phyloP scores from a whole-genome alignment of 2,888 invertebrate genomes.

The Drosophila atroscutellata region DNA sequence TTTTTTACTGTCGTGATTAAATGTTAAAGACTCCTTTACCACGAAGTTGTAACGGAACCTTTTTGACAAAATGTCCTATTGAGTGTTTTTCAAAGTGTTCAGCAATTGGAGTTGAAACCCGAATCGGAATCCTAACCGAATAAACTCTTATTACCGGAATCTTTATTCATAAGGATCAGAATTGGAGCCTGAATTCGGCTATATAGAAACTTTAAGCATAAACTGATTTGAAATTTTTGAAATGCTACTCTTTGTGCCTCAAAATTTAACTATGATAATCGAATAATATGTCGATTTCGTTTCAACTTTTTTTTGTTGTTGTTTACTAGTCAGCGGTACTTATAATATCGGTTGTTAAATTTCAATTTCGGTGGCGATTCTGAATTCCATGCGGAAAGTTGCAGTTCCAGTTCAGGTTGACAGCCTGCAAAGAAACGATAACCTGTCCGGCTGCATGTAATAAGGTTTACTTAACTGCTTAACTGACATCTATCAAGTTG shows the following conservation, averaged over 20 bases:
- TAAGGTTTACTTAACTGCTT: not conserved
- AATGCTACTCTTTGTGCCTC: too few relatives aligned
- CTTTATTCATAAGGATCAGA: not conserved
- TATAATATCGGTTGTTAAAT: not conserved
- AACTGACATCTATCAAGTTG: not conserved
- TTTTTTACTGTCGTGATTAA: not conserved
- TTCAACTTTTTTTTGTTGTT: not conserved
- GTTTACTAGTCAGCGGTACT: not conserved
- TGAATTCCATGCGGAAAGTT: not conserved
- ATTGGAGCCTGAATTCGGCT: not conserved
- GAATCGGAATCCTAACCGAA: not conserved
- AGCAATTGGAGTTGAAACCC: not conserved
- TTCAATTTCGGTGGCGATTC: not conserved
- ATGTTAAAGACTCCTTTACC: not conserved
- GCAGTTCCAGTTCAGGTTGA: not conserved
- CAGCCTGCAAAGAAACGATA: not conserved
- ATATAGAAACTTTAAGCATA: not conserved
- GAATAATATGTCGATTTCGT: not conserved
- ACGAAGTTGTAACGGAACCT: not conserved
- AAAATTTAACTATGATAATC: not conserved
- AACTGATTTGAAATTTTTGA: not conserved
- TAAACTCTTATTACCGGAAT: not conserved
- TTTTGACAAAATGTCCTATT: not conserved
- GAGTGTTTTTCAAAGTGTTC: not conserved
- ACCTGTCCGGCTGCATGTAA: not conserved